Percentiles rank a stretch among this genome's conserved stretches.
Evolutionary conservation across 1,140 invertebrate species (phyloP).

Genomic region (Drosophila nasuta): DNA sequence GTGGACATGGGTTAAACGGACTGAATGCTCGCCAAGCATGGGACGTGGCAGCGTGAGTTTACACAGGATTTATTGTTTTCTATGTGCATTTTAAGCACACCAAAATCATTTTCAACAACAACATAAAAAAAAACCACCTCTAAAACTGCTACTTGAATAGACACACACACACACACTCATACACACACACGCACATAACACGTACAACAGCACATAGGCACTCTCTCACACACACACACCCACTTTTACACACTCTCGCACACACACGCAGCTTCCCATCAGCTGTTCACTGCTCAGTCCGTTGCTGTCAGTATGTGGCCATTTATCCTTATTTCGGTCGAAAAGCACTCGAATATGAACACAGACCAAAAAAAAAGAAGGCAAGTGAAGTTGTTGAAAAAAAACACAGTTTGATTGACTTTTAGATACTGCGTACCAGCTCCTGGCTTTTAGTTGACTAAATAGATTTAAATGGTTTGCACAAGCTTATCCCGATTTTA

Average conservation of each 20-base stretch:
- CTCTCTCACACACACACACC: conserved; percentile 24
- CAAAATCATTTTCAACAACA: conserved; percentile 50
- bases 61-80: conserved; percentile 58
- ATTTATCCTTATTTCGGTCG: conserved; percentile 68
- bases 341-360: conserved; percentile 32
- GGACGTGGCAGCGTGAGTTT: not conserved
- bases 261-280: not conserved
- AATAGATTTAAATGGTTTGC: no score
- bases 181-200: no score
- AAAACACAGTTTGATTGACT: not conserved
- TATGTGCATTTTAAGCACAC: conserved; percentile 60
- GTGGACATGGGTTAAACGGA: not conserved
- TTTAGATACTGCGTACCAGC: not conserved
- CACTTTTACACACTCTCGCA: no score
- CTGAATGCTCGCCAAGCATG: not conserved
- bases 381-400: not conserved
- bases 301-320: conserved; percentile 28
- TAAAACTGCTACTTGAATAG: conserved; percentile 19
- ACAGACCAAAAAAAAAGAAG: not conserved
- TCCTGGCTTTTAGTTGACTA: no score
- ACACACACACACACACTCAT: conserved; percentile 13
- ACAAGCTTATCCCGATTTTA: no score
- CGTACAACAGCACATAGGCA: conserved; percentile 25
- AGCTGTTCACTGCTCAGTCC: conserved; percentile 5
- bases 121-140: conserved; percentile 7